Evolutionary conservation across 2,888 invertebrate species (phyloP), one percentile per base, ranked within the genome.

Genomic region (Drosophila cracens): DNA sequence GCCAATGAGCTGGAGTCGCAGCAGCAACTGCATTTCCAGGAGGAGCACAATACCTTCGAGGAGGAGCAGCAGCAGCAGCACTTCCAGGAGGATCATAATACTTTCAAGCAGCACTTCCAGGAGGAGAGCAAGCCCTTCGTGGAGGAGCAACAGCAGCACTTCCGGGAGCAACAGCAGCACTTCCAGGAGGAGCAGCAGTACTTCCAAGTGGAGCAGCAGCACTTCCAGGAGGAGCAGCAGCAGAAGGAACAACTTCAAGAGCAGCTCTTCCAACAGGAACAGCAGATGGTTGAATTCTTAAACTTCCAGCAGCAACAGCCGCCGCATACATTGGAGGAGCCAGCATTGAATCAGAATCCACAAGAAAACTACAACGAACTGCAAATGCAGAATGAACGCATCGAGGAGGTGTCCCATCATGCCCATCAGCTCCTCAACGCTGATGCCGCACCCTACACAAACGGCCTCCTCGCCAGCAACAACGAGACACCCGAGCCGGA

Each of bases 351-450:
- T 60, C 70, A 67, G 62, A 73, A 82, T 51, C 38, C 59, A 48
- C 83, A 79, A 76, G 29, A 58, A 25, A 74, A 68, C 68, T 69
- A 75, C 64, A 74, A 83, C 53, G 70, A 83, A 70, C 60, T 71
- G 11, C 70, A 84, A 53, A 40, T 83, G 67, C 73, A 74, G 52
- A 58, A 76, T 18, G 74, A 82, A 51, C 59, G 69, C 1, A 49
- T 67, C 36, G 86, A 77, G 58, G 83, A 71, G 49, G 62, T 60
- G 38, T 21, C 43, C 1, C 56, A 57, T 49, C 11, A n/a, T 51
- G 51, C 2, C n/a, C 21, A 68, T 11, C 68, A 68, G 40, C 34
- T 40, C 5, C 25, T 46, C 46, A 63, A 62, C 4, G 51, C 56
- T 11, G 75, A 62, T 7, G 51, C 61, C 11, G 38, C 67, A 51